A percentile compares a stretch with the other conserved stretches of the same genome.
Evolutionary conservation across 23 tunicate genomes (phyloP).

Genomic region (Trididemnum clinides): DNA sequence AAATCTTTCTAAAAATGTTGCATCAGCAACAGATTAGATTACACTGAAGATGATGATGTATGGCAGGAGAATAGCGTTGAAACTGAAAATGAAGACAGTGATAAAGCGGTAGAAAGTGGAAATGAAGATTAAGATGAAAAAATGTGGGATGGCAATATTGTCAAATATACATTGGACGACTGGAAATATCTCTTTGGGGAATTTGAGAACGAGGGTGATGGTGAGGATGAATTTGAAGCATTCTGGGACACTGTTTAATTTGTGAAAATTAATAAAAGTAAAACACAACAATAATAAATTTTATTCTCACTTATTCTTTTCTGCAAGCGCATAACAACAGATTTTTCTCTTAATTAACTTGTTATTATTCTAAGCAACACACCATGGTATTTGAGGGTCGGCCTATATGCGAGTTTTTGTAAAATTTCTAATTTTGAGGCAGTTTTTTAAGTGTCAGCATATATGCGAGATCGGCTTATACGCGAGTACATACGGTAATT

Average conservation of each 20-base stretch:
- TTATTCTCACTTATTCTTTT: background rate
- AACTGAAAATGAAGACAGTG: no score
- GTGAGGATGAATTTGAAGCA: slow-evolving; percentile 15
- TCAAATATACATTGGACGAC: background rate
- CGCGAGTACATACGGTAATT: no score
- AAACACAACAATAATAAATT: background rate
- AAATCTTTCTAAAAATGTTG: background rate
- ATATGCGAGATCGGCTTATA: no score
- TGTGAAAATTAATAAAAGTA: no score
- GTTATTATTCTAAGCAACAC: no score
- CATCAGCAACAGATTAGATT: slow-evolving; percentile 12
- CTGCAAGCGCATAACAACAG: no score
- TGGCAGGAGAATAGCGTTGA: background rate
- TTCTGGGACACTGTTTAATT: background rate
- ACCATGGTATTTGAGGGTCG: no score
- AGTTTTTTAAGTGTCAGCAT: background rate
- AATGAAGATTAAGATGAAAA: background rate
- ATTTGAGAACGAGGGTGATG: background rate
- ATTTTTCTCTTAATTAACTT: no score
- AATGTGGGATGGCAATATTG: no score
- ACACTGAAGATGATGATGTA: slow-evolving; percentile 19
- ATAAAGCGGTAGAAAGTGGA: background rate
- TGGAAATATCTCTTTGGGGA: slow-evolving; percentile 31
- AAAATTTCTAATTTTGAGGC: background rate
- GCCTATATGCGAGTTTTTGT: slow-evolving; percentile 3